Evolutionary conservation across 2,888 invertebrate species (phyloP).

Genomic region (Dryobotodes eremita): DNA sequence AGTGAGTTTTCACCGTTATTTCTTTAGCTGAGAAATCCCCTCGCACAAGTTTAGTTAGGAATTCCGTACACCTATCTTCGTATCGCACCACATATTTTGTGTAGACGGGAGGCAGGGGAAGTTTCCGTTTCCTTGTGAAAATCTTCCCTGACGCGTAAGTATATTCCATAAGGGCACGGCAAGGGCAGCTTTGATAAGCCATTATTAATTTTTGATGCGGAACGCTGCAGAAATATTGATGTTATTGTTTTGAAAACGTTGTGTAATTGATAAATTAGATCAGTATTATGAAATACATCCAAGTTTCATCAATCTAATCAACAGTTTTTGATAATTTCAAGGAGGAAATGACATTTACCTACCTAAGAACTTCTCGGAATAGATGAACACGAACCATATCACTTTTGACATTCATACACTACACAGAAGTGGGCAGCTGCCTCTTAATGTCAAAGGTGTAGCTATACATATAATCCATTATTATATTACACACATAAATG

Average conservation of each 20-base stretch:
- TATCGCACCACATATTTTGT: slow-evolving; percentile 84
- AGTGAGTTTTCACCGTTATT: slow-evolving; percentile 79
- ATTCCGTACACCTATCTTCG: slow-evolving; percentile 85
- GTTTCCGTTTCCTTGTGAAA: slow-evolving; percentile 78
- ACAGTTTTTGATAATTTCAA: neutral
- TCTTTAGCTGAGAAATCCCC: slow-evolving; percentile 83
- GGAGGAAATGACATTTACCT: slow-evolving; percentile 14
- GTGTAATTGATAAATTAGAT: neutral
- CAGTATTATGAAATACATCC: neutral
- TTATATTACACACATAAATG: slow-evolving; percentile 35
- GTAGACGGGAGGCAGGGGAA: slow-evolving; percentile 78
- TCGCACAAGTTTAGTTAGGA: slow-evolving; percentile 84
- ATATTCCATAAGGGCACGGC: slow-evolving; percentile 46
- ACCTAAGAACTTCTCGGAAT: neutral
- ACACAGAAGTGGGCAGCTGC: slow-evolving; percentile 19
- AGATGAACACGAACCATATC: slow-evolving; percentile 21
- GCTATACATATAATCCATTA: slow-evolving; percentile 32
- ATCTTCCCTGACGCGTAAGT: slow-evolving; percentile 71
- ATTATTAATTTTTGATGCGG: slow-evolving; percentile 62
- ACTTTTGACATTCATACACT: slow-evolving; percentile 39
- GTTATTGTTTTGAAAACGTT: neutral
- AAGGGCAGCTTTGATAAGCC: slow-evolving; percentile 61
- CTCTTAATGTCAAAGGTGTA: slow-evolving; percentile 43
- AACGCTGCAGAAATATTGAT: slow-evolving; percentile 21
- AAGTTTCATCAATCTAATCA: neutral